Conservation (phyloP, 2,888 invertebrate species). For the Stenurella melanura region DNA sequence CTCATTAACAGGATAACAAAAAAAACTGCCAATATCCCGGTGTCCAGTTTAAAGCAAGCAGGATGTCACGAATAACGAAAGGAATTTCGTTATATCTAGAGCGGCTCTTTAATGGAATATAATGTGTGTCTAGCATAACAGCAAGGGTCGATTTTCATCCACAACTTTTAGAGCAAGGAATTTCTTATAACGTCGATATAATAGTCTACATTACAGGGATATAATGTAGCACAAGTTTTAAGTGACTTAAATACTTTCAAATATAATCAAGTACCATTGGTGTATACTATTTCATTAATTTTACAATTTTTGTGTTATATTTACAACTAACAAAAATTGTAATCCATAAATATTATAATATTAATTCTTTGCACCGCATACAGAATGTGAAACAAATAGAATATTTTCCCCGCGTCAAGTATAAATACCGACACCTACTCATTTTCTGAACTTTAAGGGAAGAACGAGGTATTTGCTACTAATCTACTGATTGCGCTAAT, state of each 20-base stretch:
- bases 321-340: no score
- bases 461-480: no score
- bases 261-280: not conserved
- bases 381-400: no score
- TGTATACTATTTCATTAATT: no score
- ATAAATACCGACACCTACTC: no score
- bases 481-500: no score
- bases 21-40: not conserved
- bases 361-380: no score
- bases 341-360: no score
- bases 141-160: not conserved
- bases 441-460: no score
- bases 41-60: not conserved
- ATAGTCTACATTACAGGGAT: not conserved
- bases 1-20: not conserved
- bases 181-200: not conserved
- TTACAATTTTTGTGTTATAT: no score
- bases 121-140: not conserved
- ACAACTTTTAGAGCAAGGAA: not conserved
- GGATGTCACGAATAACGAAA: not conserved
- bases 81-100: not conserved
- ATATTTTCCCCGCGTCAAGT: no score
- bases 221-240: not conserved
- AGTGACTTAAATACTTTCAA: not conserved
- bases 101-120: not conserved